Evolutionary conservation across 35 echinoderm and acorn worm genomes (phyloP), one percentile per base, ranked within the genome.

Genomic region (Diadema setosum): DNA sequence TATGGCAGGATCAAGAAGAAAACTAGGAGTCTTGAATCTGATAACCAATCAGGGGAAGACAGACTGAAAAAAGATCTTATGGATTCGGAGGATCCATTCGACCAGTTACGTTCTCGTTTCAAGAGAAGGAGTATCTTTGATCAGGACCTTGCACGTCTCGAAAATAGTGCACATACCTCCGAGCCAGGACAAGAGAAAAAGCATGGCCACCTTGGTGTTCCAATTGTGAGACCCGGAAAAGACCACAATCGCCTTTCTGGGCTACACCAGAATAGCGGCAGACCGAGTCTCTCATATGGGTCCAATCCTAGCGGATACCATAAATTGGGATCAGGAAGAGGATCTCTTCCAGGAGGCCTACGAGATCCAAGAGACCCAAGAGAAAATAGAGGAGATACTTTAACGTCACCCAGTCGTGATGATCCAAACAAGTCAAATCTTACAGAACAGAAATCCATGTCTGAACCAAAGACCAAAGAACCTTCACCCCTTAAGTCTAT

Each of bases 61-160:
- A 75, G 89, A 26, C 86, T 78, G 34, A 26, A 45, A 36, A 49
- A 44, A 63, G 86, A 87, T 12, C 67, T 18, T 31, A n/a, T n/a
- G n/a, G 45, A 82, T 74, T 75, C 63, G 75, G 87, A 84, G 82
- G 88, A 91, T 86, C 84, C 84, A 29, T 83, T 85, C 18, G 64
- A 85, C 32, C 60, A 63, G 45, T 75, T 91, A 59, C 73, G 73
- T 78, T 78, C 73, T 25, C 33, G 73, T 43, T 36, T 83, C 5
- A 96, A 81, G 49, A 80, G 96, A 83, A 91, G 70, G 39, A 99
- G 92, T 78, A 99, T 99, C n/a, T 99, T 99, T 86, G 88, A 91
- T 86, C 93, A 92, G 50, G 96, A 99, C 41, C 58, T 74, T 18
- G 96, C 93, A 18, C 69, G 93, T 3, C 61, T 95, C 9, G 64